A percentile compares a stretch with the other conserved stretches of the same genome.
These are phyloP conservation scores for Rhingia campestris DNA, from an alignment of 2,888 invertebrate species.

Conservation along the genomic window DNA sequence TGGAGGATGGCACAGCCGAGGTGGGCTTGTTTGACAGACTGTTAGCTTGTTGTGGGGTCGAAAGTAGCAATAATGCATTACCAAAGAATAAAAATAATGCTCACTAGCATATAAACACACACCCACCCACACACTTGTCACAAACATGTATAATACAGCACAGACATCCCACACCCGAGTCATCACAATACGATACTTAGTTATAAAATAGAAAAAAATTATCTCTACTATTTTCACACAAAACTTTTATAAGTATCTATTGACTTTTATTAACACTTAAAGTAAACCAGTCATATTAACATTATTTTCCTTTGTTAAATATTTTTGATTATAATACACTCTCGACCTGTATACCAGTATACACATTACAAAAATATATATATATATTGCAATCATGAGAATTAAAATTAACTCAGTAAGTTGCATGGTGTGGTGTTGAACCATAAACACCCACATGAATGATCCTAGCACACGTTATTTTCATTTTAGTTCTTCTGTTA, in stretches of 20 bases:
- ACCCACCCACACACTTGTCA: slow-evolving; percentile 10
- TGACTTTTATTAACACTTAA: not conserved
- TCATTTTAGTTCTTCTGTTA: slow-evolving; percentile 1
- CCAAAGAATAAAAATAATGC: slow-evolving; percentile 58
- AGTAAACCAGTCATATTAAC: slow-evolving; percentile 8
- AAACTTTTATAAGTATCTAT: slow-evolving; percentile 9
- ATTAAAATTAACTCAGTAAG: slow-evolving; percentile 28
- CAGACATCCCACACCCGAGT: slow-evolving; percentile 11
- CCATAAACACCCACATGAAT: slow-evolving; percentile 54
- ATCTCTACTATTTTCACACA: not conserved
- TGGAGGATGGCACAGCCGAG: slow-evolving; percentile 87
- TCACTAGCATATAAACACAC: slow-evolving; percentile 10
- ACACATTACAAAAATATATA: slow-evolving; percentile 17
- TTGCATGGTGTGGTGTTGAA: slow-evolving; percentile 62
- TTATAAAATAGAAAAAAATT: slow-evolving; percentile 4
- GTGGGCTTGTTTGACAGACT: slow-evolving; percentile 89
- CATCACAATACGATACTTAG: slow-evolving; percentile 19
- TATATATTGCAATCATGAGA: slow-evolving; percentile 7
- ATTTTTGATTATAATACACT: slow-evolving; percentile 12
- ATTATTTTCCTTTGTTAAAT: slow-evolving; percentile 25
- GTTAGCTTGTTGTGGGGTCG: slow-evolving; percentile 80
- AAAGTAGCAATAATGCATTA: slow-evolving; percentile 70
- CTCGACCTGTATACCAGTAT: slow-evolving; percentile 4
- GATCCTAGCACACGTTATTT: slow-evolving; percentile 41
- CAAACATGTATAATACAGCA: slow-evolving; percentile 11